Evolutionary conservation across 1,140 invertebrate genomes (phyloP), one percentile per base, ranked within the genome.

Genomic region (Neodiprion fabricii): DNA sequence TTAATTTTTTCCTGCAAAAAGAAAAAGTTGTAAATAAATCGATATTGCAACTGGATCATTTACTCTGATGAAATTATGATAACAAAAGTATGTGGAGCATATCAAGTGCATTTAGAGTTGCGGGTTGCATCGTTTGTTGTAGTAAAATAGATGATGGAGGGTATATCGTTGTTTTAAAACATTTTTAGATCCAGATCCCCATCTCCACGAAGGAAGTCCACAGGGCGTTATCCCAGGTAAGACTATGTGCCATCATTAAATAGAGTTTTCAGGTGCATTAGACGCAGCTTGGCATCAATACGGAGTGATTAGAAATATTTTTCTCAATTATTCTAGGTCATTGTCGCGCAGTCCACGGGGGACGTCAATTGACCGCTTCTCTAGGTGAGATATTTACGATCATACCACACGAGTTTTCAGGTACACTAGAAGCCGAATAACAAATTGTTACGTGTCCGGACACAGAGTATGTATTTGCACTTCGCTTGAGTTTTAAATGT

Each of bases 131-230:
- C 28, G 28, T 40, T 40, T 40, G 28, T 40, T 40, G 28, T 40
- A 40, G 28, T 40, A 40, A 1, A 40, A 40, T 40, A 40, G 28
- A 40, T 40, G 28, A 61, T 74, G 72, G 80, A 79, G 77, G 77
- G 80, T 85, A 77, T 80, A 79, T 83, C 79, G 81, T 79, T 80
- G 79, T 81, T 81, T 70, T 40, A 67, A 81, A 73, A 81, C 78
- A 82, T 82, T 85, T 85, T 48, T 85, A 87, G 84, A 79, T 85
- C 85, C 78, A 80, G 79, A 78, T 87, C 84, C 28, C 80, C 79
- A 69, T 85, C 81, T 77, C 81, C 81, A 9, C 78, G 72, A 66
- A 85, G 77, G 79, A 84, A 78, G 73, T 81, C 82, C 14, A 61
- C 84, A 71, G 77, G 83, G 72, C 82, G 79, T 72, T 85, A 82